Evolutionary conservation across 2,113 vertebrate genomes (phyloP), one percentile per base, ranked within the genome.

Genomic region (Nothoprocta pentlandii): DNA sequence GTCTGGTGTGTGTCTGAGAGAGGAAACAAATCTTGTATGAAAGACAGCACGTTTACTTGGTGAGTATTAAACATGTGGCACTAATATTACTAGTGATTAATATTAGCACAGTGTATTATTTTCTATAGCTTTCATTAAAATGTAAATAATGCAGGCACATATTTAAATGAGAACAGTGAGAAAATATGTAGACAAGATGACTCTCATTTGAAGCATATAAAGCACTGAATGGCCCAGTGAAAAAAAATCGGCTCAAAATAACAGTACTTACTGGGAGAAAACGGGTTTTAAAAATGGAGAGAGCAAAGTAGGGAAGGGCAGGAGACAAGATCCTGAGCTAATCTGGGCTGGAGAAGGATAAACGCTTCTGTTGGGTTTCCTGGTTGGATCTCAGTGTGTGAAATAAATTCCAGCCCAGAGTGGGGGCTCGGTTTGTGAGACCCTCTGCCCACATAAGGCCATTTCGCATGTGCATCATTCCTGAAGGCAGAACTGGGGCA

Each of bases 381-480:
- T 85, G 42, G 23, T 87, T 62, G 51, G 70, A 84, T 90, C n/a
- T 62, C 53, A 84, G 56, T 47, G 21, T 42, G 2, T 1, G n/a
- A 92, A 94, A 78, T 39, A 85, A 84, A 80, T 81, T 89, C 53
- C 94, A 66, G 66, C 44, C 34, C 42, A 9, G 81, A 34, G 44
- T 36, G 10, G 41, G 74, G 66, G 30, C 6, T 76, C 84, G 34
- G 17, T 73, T 90, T 74, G 62, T 89, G 53, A 80, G 59, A 85
- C 13, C 36, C 12, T 89, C 20, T 89, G 67, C 16, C 92, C 71
- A 17, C 76, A 59, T 80, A 80, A 87, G 75, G 71, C 70, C 66
- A 41, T 61, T 53, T 79, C 54, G 84, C 7, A 61, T 80, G 70
- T 56, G 49, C 49, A 44, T 85, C 58, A 44, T 86, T 56, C 22